Evolutionary conservation across 1,140 invertebrate genomes (phyloP).

Genomic region (Leguminivora glycinivorella): DNA sequence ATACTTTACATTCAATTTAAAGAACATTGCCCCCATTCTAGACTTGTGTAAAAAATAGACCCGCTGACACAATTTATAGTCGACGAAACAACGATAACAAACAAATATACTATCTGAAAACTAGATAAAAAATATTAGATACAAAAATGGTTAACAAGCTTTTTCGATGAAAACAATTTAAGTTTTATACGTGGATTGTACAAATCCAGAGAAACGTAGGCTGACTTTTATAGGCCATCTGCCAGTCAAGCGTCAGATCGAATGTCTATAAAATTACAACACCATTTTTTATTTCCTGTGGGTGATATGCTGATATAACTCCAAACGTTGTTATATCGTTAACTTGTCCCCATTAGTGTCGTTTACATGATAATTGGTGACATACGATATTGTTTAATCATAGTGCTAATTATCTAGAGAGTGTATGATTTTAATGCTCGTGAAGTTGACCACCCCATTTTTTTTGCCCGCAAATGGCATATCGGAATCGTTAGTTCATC

Average conservation of each 20-base stretch:
- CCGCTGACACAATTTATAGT: background rate
- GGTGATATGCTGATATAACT: background rate
- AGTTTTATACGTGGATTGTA: background rate
- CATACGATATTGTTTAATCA: background rate
- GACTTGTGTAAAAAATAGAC: background rate
- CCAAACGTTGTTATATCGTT: background rate
- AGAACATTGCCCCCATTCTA: background rate
- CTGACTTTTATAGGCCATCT: constrained; percentile 1
- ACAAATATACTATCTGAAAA: background rate
- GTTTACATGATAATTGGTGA: constrained; percentile 3
- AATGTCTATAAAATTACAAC: background rate
- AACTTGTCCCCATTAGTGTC: background rate
- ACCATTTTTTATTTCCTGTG: background rate
- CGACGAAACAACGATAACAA: background rate
- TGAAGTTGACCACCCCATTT: too few species aligned
- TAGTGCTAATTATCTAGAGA: background rate
- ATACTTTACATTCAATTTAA: background rate
- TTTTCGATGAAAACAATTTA: background rate
- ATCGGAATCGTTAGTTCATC: too few species aligned
- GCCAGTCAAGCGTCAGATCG: background rate
- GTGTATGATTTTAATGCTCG: background rate
- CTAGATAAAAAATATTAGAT: too few species aligned
- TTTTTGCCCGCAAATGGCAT: too few species aligned
- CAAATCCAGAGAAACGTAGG: background rate
- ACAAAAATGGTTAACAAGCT: background rate